Conservation (phyloP, 2,797 vertebrate species). For the Brachyalestes nurse region DNA sequence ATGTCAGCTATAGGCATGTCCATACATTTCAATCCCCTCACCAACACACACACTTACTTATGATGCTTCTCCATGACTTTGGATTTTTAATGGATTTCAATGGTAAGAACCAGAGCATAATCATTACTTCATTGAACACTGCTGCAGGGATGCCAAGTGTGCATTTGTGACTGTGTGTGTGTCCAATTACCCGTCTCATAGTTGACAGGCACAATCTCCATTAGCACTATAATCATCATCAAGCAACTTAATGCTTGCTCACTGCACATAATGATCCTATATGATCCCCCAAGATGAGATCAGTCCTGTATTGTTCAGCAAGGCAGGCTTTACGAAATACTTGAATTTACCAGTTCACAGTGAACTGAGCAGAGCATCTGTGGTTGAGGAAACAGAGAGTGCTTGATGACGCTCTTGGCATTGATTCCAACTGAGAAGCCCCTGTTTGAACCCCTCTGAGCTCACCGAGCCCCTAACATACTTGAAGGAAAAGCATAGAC, state of each 20-base stretch:
- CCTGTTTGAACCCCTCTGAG: slow-evolving; percentile 40
- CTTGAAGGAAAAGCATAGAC: not conserved
- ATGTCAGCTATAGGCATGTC: not conserved
- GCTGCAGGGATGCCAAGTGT: slow-evolving; percentile 11
- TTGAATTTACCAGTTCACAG: slow-evolving; percentile 4
- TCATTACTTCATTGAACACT: slow-evolving; percentile 9
- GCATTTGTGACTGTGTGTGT: slow-evolving; percentile 6
- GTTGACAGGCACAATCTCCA: slow-evolving; percentile 41
- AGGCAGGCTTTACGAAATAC: slow-evolving; percentile 15
- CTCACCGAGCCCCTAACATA: not conserved
- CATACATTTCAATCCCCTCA: not conserved
- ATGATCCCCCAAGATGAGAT: slow-evolving; percentile 9
- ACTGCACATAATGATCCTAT: slow-evolving; percentile 23
- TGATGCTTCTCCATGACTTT: not conserved
- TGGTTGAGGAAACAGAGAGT: slow-evolving; percentile 29
- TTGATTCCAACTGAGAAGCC: slow-evolving; percentile 36
- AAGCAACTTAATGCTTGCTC: slow-evolving; percentile 27
- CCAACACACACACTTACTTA: not conserved
- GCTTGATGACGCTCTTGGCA: slow-evolving; percentile 50
- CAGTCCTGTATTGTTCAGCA: slow-evolving; percentile 5
- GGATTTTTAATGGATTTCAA: not conserved
- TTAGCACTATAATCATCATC: slow-evolving; percentile 45
- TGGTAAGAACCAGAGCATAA: slow-evolving; percentile 3
- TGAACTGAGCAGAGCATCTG: slow-evolving; percentile 34
- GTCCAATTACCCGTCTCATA: slow-evolving; percentile 22